Base-by-base conservation (phyloP, 2,113 vertebrate genomes). In the Psephotus haematonotus region DNA sequence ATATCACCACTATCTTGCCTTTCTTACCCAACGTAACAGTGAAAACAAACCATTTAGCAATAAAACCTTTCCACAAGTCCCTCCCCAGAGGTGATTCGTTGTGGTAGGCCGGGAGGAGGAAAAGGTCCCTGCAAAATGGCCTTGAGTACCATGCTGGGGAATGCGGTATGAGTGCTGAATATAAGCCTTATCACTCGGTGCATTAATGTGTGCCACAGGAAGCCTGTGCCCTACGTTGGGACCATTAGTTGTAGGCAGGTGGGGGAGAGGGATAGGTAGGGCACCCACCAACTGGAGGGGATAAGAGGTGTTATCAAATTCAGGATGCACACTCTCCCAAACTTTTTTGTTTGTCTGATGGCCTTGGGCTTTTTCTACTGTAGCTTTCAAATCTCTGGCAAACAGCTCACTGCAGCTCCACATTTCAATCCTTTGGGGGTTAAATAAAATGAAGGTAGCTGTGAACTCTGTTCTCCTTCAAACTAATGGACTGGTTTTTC, bases 401-500 rank as follows among this genome's bases (percentile, higher is more conserved):
- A 93, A 94, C 72, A 94, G 93, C 96, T 98, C 93, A 10, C 89
- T 96, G 91, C 93, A 95, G 93, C 95, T 98, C 96, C 76, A 82
- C 92, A 60, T 94, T 95, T 97, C 96, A 97, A 92, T 97, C 97
- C 97, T 98, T 97, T 95, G 91, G 97, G 97, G 96, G 95, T 98
- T 98, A 97, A 97, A 97, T 97, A 96, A 97, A 98, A 95, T 92
- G 97, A 98, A 97, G 95, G 98, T 98, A 98, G 95, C 97, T 97
- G 72, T 97, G 98, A 98, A 98, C 97, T 98, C 97, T 97, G 97
- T 96, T 98, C 96, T 96, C 97, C 97, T 98, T 98, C 97, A 97
- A 98, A 98, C 97, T 98, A 97, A 98, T 96, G 97, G 98, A 97
- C 96, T 97, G 82, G 4, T 91, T 95, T 86, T 50, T 41, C 60